Conservation (phyloP, 2,888 invertebrate genomes). For the Altica lythri region DNA sequence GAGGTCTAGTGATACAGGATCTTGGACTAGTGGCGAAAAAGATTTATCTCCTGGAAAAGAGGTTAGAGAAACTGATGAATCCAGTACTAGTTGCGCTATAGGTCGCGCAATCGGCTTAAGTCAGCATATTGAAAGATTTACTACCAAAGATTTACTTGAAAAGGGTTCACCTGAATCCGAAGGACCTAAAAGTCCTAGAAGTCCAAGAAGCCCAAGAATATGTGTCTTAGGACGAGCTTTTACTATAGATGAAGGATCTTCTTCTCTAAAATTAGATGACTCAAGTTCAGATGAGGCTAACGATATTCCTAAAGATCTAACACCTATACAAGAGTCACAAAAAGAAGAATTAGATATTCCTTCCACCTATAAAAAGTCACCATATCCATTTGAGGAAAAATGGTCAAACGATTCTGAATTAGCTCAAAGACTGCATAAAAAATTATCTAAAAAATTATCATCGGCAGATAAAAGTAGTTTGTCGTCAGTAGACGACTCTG, state of each 20-base stretch:
- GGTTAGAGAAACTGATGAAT: constrained; percentile 71
- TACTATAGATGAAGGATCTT: constrained; percentile 56
- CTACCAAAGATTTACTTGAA: constrained; percentile 66
- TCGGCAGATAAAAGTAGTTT: constrained; percentile 53
- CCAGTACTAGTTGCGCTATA: constrained; percentile 78
- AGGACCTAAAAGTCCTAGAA: constrained; percentile 50
- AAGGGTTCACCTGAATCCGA: constrained; percentile 47
- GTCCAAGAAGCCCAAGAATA: constrained; percentile 55
- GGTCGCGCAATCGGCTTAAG: constrained; percentile 79
- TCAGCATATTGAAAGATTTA: constrained; percentile 70
- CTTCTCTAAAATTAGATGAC: constrained; percentile 43
- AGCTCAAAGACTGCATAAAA: constrained; percentile 53
- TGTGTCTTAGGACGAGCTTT: constrained; percentile 56
- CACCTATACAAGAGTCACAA: constrained; percentile 47
- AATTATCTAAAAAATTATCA: constrained; percentile 54
- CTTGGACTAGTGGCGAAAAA: constrained; percentile 81
- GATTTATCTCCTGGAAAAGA: constrained; percentile 67
- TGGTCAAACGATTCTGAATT: constrained; percentile 58
- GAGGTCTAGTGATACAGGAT: constrained; percentile 74
- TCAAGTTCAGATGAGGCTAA: constrained; percentile 51
- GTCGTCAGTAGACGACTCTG: constrained; percentile 54
- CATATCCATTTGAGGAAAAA: constrained; percentile 58
- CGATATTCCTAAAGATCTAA: constrained; percentile 53
- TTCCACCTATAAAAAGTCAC: constrained; percentile 48
- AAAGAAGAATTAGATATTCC: constrained; percentile 39